Conservation (phyloP, 2,113 vertebrate species). For the Chitala chitala region DNA sequence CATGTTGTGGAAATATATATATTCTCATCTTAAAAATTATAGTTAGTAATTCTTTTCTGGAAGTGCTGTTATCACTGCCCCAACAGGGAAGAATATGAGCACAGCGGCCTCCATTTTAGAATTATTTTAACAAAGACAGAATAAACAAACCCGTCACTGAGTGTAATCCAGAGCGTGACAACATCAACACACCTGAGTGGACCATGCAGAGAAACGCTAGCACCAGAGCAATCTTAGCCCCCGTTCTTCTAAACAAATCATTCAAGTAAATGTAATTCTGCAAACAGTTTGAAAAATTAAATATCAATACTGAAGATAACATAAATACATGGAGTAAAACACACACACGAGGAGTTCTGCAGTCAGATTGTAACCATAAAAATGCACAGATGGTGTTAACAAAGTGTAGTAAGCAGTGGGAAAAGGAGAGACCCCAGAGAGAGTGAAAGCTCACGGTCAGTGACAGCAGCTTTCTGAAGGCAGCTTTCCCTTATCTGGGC, state of each 20-base stretch:
- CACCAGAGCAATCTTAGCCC: no score
- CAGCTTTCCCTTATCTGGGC: neutral
- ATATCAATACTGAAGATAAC: conserved; percentile 10
- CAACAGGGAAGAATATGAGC: neutral
- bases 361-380: neutral
- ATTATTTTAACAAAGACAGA: no score
- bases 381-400: conserved; percentile 2
- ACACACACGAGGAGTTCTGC: neutral
- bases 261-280: neutral
- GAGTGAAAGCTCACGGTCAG: neutral
- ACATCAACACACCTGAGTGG: no score
- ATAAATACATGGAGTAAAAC: neutral
- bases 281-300: neutral
- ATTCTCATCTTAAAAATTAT: no score
- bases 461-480: neutral
- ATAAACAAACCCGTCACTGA: no score
- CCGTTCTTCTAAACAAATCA: neutral
- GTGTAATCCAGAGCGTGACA: no score
- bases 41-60: neutral
- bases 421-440: neutral
- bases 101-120: no score
- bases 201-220: no score
- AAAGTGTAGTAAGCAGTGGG: neutral
- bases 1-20: no score
- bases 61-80: neutral